Percentiles rank a stretch among this genome's conserved stretches.
These are phyloP conservation scores for Corythornis leucogaster DNA, from an alignment of 2,797 vertebrate genomes.

Conservation along the genomic window DNA sequence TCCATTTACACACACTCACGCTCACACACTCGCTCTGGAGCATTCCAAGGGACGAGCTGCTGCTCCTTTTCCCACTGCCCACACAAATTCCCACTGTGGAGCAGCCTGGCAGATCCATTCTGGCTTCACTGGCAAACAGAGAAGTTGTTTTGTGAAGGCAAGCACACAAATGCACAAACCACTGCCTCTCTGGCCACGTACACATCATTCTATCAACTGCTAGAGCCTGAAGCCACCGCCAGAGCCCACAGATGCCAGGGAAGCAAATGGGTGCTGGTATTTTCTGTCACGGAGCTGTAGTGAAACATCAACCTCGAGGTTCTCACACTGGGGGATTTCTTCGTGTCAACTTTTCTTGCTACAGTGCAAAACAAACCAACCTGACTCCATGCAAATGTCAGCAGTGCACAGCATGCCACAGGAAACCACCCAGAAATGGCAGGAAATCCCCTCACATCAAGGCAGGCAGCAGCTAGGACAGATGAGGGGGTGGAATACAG, in stretches of 20 bases:
- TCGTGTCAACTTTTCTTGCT: fast-evolving
- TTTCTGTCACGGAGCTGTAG: neutral
- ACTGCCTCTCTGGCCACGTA: neutral
- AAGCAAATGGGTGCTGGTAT: neutral
- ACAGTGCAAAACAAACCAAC: no score
- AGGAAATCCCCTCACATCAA: neutral
- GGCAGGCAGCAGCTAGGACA: neutral
- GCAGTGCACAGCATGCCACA: neutral
- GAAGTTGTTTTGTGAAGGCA: neutral
- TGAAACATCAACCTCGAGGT: neutral
- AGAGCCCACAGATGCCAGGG: neutral
- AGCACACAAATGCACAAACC: neutral
- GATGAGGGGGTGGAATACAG: fast-evolving
- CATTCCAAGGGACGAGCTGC: slow-evolving; percentile 3
- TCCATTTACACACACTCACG: neutral
- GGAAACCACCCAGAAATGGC: neutral
- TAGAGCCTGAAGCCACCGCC: no score
- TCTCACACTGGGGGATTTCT: neutral
- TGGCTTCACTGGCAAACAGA: neutral
- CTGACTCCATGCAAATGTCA: neutral
- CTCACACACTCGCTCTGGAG: neutral
- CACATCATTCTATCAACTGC: neutral
- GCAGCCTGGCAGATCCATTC: neutral
- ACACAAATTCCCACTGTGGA: slow-evolving; percentile 32
- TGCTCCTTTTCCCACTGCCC: slow-evolving; percentile 29